A percentile compares a stretch with the other conserved stretches of the same genome.
phyloP scores from a whole-genome alignment of 2,888 invertebrate species.

The Heteromyza rotundicornis region DNA sequence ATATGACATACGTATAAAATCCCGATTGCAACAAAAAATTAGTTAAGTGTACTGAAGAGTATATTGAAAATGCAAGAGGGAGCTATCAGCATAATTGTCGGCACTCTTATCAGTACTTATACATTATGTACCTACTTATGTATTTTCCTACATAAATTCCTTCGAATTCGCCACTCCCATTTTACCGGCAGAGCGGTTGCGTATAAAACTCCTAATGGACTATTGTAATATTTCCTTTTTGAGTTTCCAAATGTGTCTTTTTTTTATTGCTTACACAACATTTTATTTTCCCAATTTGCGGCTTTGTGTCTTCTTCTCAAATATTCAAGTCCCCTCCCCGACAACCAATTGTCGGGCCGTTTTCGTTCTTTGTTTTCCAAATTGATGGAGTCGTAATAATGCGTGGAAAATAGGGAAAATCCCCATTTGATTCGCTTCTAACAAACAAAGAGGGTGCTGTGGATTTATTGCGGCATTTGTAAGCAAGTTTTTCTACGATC shows the following conservation, averaged over 20 bases:
- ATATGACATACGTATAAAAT: too few species aligned
- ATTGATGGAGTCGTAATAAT: conserved; percentile 4
- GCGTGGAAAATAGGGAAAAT: background rate
- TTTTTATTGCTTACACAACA: background rate
- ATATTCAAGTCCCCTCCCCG: too few species aligned
- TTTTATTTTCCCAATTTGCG: background rate
- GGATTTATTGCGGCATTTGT: background rate
- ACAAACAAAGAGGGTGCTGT: background rate
- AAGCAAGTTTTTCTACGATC: background rate
- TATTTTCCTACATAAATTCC: too few species aligned
- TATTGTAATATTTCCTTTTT: background rate
- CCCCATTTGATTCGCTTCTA: background rate
- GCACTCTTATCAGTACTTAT: too few species aligned
- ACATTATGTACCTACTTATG: too few species aligned
- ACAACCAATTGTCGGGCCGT: background rate
- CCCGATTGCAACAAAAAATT: too few species aligned
- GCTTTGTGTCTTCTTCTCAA: background rate
- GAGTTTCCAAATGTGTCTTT: background rate
- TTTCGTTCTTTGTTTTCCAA: background rate
- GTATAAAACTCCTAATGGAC: background rate
- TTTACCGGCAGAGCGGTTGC: too few species aligned
- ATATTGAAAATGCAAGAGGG: too few species aligned
- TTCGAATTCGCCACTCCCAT: too few species aligned
- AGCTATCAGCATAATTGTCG: too few species aligned
- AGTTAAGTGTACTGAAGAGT: too few species aligned